These are phyloP conservation scores for Epinotia bilunana DNA, from an alignment of 2,888 invertebrate species.

Conservation along the genomic window DNA sequence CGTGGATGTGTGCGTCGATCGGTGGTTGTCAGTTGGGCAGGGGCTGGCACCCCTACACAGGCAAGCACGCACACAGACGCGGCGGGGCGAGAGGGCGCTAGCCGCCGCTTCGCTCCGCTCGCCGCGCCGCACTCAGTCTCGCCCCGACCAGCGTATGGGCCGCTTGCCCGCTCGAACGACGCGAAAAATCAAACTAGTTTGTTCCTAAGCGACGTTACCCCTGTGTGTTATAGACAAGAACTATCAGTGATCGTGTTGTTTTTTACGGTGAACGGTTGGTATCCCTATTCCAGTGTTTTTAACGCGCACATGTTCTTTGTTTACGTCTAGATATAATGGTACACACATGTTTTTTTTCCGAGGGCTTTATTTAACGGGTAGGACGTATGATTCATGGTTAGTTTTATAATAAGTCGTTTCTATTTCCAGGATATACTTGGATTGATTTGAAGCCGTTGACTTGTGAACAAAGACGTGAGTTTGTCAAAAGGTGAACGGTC, in stretches of 20 bases:
- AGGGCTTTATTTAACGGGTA: constrained; percentile 71
- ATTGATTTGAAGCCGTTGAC: constrained; percentile 80
- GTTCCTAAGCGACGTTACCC: constrained; percentile 73
- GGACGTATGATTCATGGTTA: constrained; percentile 72
- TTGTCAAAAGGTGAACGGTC: constrained; percentile 80
- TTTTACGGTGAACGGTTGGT: constrained; percentile 77
- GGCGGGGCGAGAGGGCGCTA: constrained; percentile 75
- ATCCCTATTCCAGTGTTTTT: constrained; percentile 60
- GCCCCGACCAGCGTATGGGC: constrained; percentile 75
- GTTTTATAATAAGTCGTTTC: constrained; percentile 76
- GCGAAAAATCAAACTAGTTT: constrained; percentile 82
- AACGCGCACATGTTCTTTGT: constrained; percentile 70
- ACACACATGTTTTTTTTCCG: constrained; percentile 67
- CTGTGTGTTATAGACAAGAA: constrained; percentile 69
- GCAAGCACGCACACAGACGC: constrained; percentile 64
- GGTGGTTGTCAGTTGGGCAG: constrained; percentile 64
- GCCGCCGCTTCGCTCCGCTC: constrained; percentile 46
- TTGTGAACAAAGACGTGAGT: constrained; percentile 79
- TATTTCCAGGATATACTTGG: constrained; percentile 83
- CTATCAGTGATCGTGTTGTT: constrained; percentile 72
- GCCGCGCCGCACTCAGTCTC: constrained; percentile 77
- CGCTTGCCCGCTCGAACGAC: constrained; percentile 72
- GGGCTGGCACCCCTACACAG: constrained; percentile 60
- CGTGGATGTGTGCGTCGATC: constrained; percentile 55
- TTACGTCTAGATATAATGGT: constrained; percentile 72